Evolutionary conservation across 2,797 vertebrate species (phyloP), one percentile per base, ranked within the genome.

Genomic region (Coregonus ussuriensis): DNA sequence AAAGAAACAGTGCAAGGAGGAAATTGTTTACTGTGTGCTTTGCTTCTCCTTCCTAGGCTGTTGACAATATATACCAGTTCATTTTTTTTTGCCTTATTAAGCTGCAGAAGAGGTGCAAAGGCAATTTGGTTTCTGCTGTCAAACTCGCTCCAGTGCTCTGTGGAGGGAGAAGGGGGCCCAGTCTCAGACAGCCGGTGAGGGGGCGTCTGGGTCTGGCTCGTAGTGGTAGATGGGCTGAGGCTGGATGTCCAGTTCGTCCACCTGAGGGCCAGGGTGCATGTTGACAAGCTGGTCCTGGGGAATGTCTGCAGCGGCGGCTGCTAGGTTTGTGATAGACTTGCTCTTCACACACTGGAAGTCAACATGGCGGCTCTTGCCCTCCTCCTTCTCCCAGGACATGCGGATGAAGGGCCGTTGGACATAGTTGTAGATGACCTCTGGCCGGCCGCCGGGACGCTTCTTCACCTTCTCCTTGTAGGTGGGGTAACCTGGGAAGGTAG

Each of bases 301-400:
- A 76, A 98, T 97, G 89, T 99, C 98, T 0, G 98, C 97, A 0
- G 97, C 97, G 0, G 97, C 97, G 0, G 97, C 97, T 0, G 97
- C 97, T 67, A 99, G 83, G 87, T 99, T 99, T 51, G 96, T 99
- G 83, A 95, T 98, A 31, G 98, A 99, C 93, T 99, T 99, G 86
- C 97, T 99, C 87, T 99, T 99, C 21, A 99, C 97, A 0, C 98
- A 99, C 90, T 99, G 98, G 79, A 99, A 99, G 92, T 99, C 98
- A 35, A 99, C 98, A 0, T 99, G 98, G 29, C 97, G 95, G 80
- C 97, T 99, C 91, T 99, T 99, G 0, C 98, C 98, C 76, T 99
- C 98, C 88, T 99, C 98, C 80, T 99, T 99, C 92, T 99, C 98
- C 98, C 98, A 99, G 0, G 98, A 99, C 98, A 99, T 99, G 66